phyloP scores from a whole-genome alignment of 2,888 invertebrate genomes.

The Dolomedes plantarius region DNA sequence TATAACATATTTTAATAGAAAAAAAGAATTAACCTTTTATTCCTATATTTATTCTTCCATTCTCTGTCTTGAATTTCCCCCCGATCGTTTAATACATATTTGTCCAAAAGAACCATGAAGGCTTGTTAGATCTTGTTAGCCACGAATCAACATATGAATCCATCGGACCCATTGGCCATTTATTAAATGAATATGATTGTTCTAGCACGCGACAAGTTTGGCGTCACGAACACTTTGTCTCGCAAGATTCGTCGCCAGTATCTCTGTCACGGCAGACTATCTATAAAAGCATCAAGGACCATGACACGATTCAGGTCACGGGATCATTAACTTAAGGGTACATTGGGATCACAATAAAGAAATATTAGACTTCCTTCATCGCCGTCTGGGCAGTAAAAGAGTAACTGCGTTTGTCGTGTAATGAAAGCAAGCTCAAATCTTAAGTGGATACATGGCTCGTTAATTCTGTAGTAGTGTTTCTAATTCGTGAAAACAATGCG shows the following conservation, averaged over 20 bases:
- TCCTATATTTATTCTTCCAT: too few relatives aligned
- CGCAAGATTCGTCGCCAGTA: background rate
- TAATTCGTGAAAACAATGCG: background rate
- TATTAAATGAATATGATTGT: background rate
- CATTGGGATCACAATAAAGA: constrained; percentile 5
- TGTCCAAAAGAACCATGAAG: too few relatives aligned
- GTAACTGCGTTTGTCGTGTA: background rate
- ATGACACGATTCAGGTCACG: background rate
- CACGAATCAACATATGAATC: too few relatives aligned
- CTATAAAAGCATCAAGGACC: background rate
- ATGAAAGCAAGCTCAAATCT: background rate
- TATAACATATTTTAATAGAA: too few relatives aligned
- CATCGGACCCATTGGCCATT: too few relatives aligned
- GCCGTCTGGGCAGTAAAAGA: background rate
- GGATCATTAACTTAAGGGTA: constrained; percentile 6
- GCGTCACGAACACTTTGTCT: background rate
- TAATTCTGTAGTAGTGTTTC: background rate
- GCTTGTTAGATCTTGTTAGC: too few relatives aligned
- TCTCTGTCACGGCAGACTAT: background rate
- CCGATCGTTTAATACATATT: too few relatives aligned
- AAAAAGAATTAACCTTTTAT: too few relatives aligned
- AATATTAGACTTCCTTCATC: background rate
- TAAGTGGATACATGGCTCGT: constrained; percentile 5
- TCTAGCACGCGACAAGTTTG: background rate
- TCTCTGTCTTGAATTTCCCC: too few relatives aligned